These are phyloP conservation scores for Nibea coibor DNA, from an alignment of 2,113 vertebrate genomes.

Conservation along the genomic window DNA sequence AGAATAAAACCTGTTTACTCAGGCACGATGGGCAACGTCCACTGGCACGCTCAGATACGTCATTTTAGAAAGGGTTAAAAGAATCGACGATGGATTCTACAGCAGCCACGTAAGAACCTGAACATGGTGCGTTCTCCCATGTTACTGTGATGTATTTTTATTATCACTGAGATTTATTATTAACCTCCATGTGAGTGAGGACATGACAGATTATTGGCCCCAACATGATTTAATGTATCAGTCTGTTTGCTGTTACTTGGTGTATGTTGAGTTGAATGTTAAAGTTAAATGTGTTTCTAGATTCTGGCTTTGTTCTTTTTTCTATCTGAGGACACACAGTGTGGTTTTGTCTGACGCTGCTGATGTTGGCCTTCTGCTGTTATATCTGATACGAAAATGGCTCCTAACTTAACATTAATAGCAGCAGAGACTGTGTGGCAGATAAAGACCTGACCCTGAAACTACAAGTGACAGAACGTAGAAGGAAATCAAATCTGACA, in stretches of 20 bases:
- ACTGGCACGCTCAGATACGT: neutral
- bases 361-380: neutral
- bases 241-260: too few relatives aligned
- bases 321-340: too few relatives aligned
- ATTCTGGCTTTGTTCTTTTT: too few relatives aligned
- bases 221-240: too few relatives aligned
- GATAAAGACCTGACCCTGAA: neutral
- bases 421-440: neutral
- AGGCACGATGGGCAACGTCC: conserved; percentile 9
- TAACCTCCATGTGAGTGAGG: neutral
- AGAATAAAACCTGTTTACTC: conserved; percentile 4
- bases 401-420: neutral
- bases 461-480: neutral
- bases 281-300: too few relatives aligned
- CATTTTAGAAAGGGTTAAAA: neutral
- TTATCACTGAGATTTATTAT: neutral
- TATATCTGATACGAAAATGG: neutral
- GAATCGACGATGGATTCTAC: conserved; percentile 23
- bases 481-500: neutral
- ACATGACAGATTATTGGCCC: neutral
- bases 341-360: neutral
- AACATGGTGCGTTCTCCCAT: conserved; percentile 39
- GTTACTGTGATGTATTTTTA: neutral
- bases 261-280: too few relatives aligned
- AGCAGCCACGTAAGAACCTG: conserved; percentile 2